These are phyloP conservation scores for Eulemur coronatus DNA, from an alignment of 2,797 vertebrate species.

Conservation along the genomic window DNA sequence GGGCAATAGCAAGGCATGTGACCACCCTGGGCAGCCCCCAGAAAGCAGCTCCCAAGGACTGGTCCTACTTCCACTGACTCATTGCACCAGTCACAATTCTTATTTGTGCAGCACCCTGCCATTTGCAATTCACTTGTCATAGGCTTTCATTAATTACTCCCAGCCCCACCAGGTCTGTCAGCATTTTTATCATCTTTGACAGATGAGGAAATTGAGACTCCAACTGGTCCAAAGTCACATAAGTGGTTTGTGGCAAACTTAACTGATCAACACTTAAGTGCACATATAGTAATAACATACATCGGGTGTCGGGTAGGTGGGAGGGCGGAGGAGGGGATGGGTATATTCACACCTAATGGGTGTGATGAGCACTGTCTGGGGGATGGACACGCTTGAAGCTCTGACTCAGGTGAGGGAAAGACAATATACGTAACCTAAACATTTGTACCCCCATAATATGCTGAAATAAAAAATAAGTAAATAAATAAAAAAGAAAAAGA, in stretches of 20 bases:
- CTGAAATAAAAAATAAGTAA: no score
- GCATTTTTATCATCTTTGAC: not conserved
- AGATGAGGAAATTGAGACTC: not conserved
- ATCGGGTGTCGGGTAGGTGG: no score
- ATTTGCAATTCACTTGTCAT: not conserved
- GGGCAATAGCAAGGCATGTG: not conserved
- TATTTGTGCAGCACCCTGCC: not conserved
- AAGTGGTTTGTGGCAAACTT: not conserved
- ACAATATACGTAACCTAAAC: no score
- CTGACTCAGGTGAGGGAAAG: no score
- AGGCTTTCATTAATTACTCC: not conserved
- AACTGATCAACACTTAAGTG: not conserved
- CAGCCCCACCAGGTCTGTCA: not conserved
- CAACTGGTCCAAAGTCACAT: not conserved
- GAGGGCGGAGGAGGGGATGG: no score
- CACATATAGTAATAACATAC: no score
- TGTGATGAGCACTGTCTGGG: rapidly evolving
- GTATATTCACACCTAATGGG: no score
- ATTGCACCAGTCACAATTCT: no score
- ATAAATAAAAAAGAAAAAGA: no score
- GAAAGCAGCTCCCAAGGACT: not conserved
- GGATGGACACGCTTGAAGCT: no score
- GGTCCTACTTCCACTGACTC: not conserved
- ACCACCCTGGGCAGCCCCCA: not conserved
- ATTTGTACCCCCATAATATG: no score